These are phyloP conservation scores for Torymus tubicola DNA, from an alignment of 2,888 invertebrate species.

Conservation along the genomic window DNA sequence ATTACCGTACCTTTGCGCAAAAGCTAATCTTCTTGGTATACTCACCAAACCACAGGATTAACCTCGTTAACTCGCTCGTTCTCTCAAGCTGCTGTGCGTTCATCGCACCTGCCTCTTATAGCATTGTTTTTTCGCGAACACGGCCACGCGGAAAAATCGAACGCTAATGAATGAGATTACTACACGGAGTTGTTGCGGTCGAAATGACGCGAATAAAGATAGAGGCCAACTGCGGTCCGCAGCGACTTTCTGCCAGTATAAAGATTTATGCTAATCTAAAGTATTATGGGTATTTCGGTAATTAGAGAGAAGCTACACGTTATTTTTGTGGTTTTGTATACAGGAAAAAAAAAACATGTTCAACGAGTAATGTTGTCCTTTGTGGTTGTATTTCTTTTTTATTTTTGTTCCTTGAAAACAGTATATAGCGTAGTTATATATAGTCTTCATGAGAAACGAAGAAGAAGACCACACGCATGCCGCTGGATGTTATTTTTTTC, in stretches of 20 bases:
- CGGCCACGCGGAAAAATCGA: constrained; percentile 51
- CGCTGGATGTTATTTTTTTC: too few species aligned
- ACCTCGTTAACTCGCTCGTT: constrained; percentile 72
- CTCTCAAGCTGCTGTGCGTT: not conserved
- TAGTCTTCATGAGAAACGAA: too few species aligned
- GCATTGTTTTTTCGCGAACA: constrained; percentile 42
- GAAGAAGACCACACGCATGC: too few species aligned
- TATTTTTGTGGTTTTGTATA: too few species aligned
- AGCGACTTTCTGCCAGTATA: not conserved
- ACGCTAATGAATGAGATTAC: constrained; percentile 52
- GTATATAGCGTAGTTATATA: too few species aligned
- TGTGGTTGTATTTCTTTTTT: too few species aligned
- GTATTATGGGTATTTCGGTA: too few species aligned
- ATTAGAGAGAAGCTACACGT: too few species aligned
- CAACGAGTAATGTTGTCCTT: too few species aligned
- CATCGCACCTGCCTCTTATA: too few species aligned
- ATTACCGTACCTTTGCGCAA: constrained; percentile 61
- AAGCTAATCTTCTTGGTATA: constrained; percentile 65
- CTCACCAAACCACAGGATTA: constrained; percentile 68
- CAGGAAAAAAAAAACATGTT: too few species aligned
- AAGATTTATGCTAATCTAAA: constrained; percentile 30
- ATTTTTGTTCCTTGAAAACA: too few species aligned
- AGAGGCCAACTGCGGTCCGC: not conserved
- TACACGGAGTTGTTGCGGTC: constrained; percentile 11
- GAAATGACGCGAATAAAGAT: constrained; percentile 31